Conservation (phyloP, 2,888 invertebrate genomes). For the Conchocele bisecta region DNA sequence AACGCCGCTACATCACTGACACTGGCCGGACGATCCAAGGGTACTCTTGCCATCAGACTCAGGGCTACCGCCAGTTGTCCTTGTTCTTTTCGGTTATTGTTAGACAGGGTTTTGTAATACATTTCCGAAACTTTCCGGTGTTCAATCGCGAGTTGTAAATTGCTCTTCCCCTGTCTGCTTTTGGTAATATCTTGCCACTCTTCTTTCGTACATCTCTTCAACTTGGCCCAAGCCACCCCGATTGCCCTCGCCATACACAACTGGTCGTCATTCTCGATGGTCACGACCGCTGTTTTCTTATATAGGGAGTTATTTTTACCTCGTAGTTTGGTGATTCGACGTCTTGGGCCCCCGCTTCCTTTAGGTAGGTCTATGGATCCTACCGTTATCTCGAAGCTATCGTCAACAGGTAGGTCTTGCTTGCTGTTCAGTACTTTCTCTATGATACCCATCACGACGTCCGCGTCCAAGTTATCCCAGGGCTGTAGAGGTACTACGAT, state of each 20-base stretch:
- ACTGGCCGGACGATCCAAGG: conserved; percentile 17
- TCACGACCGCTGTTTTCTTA: conserved; percentile 27
- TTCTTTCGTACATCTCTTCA: background rate
- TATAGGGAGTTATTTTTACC: conserved; percentile 18
- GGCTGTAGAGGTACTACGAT: background rate
- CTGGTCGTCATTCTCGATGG: conserved; percentile 24
- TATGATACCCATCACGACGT: conserved; percentile 27
- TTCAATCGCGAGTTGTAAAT: conserved; percentile 23
- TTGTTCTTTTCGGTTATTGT: background rate
- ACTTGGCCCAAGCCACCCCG: conserved; percentile 16
- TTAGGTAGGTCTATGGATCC: conserved; percentile 29
- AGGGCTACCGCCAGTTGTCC: background rate
- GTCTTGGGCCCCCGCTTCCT: conserved; percentile 15
- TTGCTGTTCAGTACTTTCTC: conserved; percentile 52
- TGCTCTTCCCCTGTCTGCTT: background rate
- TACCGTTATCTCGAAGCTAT: conserved; percentile 28
- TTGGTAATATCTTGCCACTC: conserved; percentile 36
- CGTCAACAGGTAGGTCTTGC: conserved; percentile 23
- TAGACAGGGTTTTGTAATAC: conserved; percentile 19
- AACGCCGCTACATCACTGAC: conserved; percentile 17
- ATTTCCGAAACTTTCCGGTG: conserved; percentile 22
- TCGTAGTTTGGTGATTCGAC: conserved; percentile 13
- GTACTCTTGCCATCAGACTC: background rate
- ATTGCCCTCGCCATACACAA: conserved; percentile 30
- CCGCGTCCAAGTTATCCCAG: background rate